Percentiles rank a stretch among this genome's conserved stretches.
Evolutionary conservation across 2,888 invertebrate genomes (phyloP).

Genomic region (Leptinotarsa haldemani): DNA sequence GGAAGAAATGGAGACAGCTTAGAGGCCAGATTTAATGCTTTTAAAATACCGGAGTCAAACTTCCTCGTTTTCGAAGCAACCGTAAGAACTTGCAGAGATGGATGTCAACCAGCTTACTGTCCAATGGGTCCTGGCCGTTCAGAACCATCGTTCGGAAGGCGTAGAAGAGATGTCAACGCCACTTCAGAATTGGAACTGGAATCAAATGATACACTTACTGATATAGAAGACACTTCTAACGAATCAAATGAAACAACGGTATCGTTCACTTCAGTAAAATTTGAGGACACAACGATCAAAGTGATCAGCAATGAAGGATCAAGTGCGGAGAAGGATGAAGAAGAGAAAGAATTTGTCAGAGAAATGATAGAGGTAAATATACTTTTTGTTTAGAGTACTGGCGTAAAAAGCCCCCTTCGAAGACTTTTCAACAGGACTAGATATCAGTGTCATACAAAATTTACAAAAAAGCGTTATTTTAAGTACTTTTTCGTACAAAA

Average conservation of each 20-base stretch:
- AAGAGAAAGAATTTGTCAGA: constrained; percentile 79
- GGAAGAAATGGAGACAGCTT: constrained; percentile 87
- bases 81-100: constrained; percentile 87
- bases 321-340: constrained; percentile 68
- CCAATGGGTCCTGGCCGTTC: constrained; percentile 78
- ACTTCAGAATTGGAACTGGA: constrained; percentile 52
- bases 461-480: no score
- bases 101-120: constrained; percentile 91
- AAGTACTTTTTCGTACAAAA: no score
- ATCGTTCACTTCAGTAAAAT: neutral
- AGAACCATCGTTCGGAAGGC: constrained; percentile 85
- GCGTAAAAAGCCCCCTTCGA: no score
- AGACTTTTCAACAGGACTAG: no score
- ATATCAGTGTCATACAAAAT: no score
- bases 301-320: constrained; percentile 63
- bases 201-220: constrained; percentile 44
- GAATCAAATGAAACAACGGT: constrained; percentile 24
- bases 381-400: no score
- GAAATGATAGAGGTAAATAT: constrained; percentile 86
- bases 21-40: constrained; percentile 92
- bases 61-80: constrained; percentile 94
- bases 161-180: constrained; percentile 70
- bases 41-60: constrained; percentile 94
- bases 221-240: constrained; percentile 43
- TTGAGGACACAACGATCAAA: constrained; percentile 26